Evolutionary conservation across 2,888 invertebrate genomes (phyloP), one percentile per base, ranked within the genome.

Genomic region (Harpagoxenus sublaevis): DNA sequence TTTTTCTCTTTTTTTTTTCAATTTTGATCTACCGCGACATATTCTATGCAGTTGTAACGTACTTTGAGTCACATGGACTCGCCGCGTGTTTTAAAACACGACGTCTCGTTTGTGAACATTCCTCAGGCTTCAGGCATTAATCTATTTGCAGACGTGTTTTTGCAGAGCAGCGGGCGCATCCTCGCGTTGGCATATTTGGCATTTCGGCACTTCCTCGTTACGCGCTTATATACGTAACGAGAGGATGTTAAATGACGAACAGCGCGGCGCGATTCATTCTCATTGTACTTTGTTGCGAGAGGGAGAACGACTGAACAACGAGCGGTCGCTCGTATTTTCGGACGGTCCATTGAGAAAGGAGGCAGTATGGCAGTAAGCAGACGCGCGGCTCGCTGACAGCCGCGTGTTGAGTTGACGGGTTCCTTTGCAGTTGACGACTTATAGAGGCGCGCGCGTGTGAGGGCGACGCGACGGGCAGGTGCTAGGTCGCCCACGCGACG

Each of bases 401-500:
- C 62, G 68, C 65, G 82, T 4, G 71, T 84, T 70, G 73, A 74
- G 71, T 84, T 70, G 73, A 74, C 63, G 66, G 55, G 18, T 68
- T 66, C 55, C 79, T 73, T 81, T 12, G 28, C 39, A 4, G 53
- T 53, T 12, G 48, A 31, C 60, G 42, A 78, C 78, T 78, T 55
- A 23, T 55, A 23, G 51, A 68, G 5, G 31, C 35, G 57, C 48
- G 53, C 23, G 18, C 28, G 18, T 39, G 77, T n/a, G 53, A 15
- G 15, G 23, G 8, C 12, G n/a, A 39, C 60, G 8, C 12, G n/a
- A 39, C 60, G 28, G 84, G 57, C 90, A 90, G 86, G 89, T 90
- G 89, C 70, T 73, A 39, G 51, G 45, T 63, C 88, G 85, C 89
- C 90, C 88, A 90, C 91, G 87, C 86, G 70, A 63, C 84, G 81